Evolutionary conservation across 1,140 invertebrate genomes (phyloP), one percentile per base, ranked within the genome.

Genomic region (Drosophila kohkoa): DNA sequence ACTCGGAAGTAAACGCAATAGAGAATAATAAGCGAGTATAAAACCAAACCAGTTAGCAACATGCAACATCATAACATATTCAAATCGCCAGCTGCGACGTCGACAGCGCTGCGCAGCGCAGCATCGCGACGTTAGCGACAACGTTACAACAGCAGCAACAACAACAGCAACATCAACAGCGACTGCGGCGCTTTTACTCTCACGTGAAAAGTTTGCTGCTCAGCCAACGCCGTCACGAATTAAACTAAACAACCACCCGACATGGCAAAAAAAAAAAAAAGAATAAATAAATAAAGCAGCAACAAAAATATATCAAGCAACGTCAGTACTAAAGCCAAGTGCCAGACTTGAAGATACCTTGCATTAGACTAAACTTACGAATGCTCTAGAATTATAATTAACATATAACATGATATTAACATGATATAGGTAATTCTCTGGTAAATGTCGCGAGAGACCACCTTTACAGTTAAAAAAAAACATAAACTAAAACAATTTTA

Each of bases 1-100:
- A 87, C 83, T 87, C 83, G 83, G 83, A 87, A 87, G 83, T 87
- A 88, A 82, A 83, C 83, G 83, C 83, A 87, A 80, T 87, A 88
- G 83, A 87, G 83, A 87, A 88, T 87, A 70, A 75, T 75, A 63
- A 52, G 72, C 66, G 51, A 63, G 65, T 41, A 70, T 65, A 75
- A 80, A 80, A 68, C 48, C 68, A 87, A 87, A 87, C 83, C 83
- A 87, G 83, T 87, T 82, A 78, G 55, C 76, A 83, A 70, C 82
- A 86, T 81, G 78, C 74, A 80, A 88, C 82, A 88, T 87, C 83
- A 87, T 87, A 87, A 87, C 83, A 87, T 88, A 87, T 87, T 87
- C 77, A 87, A 87, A 87, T 80, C 83, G 83, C 60, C 73, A 77
- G 43, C 66, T 58, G 15, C 55, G 48, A 38, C 67, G 52, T 46